Percentiles rank a stretch among this genome's conserved stretches.
Evolutionary conservation across 2,888 invertebrate genomes (phyloP).

Genomic region (Sialis lutaria): DNA sequence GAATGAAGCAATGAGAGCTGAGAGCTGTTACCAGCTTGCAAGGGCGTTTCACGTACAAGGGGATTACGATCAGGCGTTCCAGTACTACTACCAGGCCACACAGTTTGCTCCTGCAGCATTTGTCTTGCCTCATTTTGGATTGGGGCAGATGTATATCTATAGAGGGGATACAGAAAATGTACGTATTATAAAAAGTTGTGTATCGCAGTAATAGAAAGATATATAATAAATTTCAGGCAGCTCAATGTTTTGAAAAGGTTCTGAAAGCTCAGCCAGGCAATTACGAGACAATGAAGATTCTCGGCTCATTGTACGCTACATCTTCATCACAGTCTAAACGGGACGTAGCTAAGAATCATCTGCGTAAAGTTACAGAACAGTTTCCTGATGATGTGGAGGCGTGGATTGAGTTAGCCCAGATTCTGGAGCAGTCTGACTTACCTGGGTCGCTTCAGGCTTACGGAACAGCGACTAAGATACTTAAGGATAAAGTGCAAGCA

Average conservation of each 20-base stretch:
- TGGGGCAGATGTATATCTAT: slow-evolving; percentile 99
- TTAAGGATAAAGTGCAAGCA: slow-evolving; percentile 82
- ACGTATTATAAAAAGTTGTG: slow-evolving; percentile 20
- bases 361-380: slow-evolving; percentile 91
- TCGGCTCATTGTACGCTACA: slow-evolving; percentile 90
- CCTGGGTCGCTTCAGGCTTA: slow-evolving; percentile 82
- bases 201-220: background rate
- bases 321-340: slow-evolving; percentile 77
- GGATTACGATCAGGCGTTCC: slow-evolving; percentile 95
- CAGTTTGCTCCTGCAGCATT: slow-evolving; percentile 92
- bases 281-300: slow-evolving; percentile 98
- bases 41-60: slow-evolving; percentile 89
- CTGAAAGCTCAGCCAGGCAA: slow-evolving; percentile 93
- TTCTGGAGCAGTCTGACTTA: slow-evolving; percentile 87
- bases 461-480: slow-evolving; percentile 78
- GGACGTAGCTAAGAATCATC: slow-evolving; percentile 82
- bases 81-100: slow-evolving; percentile 97
- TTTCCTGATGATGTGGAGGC: slow-evolving; percentile 98
- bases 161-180: slow-evolving; percentile 88
- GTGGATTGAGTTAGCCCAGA: slow-evolving; percentile 98
- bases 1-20: slow-evolving; percentile 97
- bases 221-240: slow-evolving; percentile 45
- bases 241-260: slow-evolving; percentile 97
- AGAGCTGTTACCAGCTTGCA: slow-evolving; percentile 95
- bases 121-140: slow-evolving; percentile 91